Base-by-base conservation (phyloP, 2,113 vertebrate genomes). In the Haliaeetus leucogaster region DNA sequence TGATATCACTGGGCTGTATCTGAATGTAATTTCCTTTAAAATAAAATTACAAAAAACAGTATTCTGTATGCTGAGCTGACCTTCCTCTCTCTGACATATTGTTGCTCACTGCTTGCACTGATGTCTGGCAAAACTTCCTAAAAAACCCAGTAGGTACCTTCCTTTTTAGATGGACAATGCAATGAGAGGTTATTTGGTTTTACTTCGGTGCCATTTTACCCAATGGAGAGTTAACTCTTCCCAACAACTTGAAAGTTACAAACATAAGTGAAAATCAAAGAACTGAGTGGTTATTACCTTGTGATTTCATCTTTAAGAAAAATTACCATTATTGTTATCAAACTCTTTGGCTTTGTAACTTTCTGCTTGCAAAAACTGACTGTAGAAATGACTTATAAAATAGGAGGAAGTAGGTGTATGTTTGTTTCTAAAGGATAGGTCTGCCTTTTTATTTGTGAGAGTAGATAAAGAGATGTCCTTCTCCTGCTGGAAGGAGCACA, bases 21-120 rank as follows among this genome's bases (percentile, higher is more conserved):
- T 77, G 74, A 89, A 80, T 88, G 50, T 82, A 29, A 91, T 83
- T 93, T 81, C 58, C 52, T 77, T 86, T 86, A 45, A 95, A 97
- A 97, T 96, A 97, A 97, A 97, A 83, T 71, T 40, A 74, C 8
- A 66, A 80, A 93, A 48, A 6, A 0, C 17, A 36, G 8, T 80
- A 40, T 56, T 42, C 14, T 77, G 0, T 30, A 45, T 58, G 27
- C 25, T 4, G 16, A 76, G 36, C 22, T 90, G 55, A 47, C 87
- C 21, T 76, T 76, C 52, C 50, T 79, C 14, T 55, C 30, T 87
- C 53, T 85, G 70, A 79, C 19, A 10, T n/a, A 25, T 3, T 52
- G 45, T 42, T 87, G 22, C n/a, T 82, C 25, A 48, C 21, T 88
- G 62, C 21, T 85, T 78, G 43, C 61, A 36, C 40, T 68, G 38